Evolutionary conservation across 2,888 invertebrate genomes (phyloP).

Genomic region (Isoperla grammatica): DNA sequence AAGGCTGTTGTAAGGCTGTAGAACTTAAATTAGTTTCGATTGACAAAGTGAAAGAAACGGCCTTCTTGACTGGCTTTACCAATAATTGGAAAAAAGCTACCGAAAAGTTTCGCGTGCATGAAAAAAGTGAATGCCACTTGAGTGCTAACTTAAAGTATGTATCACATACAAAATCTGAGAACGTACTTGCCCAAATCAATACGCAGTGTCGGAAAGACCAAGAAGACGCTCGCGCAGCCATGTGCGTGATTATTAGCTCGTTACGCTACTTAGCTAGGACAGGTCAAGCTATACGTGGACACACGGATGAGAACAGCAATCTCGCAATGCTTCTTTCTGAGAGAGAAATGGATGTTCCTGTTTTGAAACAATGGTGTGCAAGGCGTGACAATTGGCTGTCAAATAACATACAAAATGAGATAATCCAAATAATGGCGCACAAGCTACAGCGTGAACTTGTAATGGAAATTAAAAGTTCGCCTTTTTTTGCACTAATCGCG

Average conservation of each 20-base stretch:
- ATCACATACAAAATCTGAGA: background rate
- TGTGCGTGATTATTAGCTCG: background rate
- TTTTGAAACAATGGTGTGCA: constrained; percentile 13
- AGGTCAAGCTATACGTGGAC: constrained; percentile 23
- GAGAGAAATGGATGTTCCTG: constrained; percentile 14
- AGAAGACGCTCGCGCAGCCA: background rate
- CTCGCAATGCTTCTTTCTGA: constrained; percentile 18
- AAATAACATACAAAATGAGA: constrained; percentile 24
- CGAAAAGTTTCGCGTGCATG: background rate
- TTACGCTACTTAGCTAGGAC: background rate
- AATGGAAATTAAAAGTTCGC: background rate
- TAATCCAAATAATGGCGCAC: constrained; percentile 24
- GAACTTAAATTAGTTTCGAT: background rate
- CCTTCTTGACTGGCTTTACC: constrained; percentile 1
- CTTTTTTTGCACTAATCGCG: constrained; percentile 21
- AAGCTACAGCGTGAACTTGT: constrained; percentile 11
- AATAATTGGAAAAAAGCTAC: constrained; percentile 6
- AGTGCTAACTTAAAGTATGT: constrained; percentile 2
- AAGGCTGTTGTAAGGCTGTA: constrained; percentile 4
- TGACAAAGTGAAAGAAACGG: background rate
- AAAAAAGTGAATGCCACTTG: background rate
- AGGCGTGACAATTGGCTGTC: constrained; percentile 23
- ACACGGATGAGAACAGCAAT: constrained; percentile 14
- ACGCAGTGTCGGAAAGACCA: background rate
- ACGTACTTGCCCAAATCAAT: background rate